These are phyloP conservation scores for Lasioglossum leucozonium DNA, from an alignment of 2,888 invertebrate genomes.

Conservation along the genomic window DNA sequence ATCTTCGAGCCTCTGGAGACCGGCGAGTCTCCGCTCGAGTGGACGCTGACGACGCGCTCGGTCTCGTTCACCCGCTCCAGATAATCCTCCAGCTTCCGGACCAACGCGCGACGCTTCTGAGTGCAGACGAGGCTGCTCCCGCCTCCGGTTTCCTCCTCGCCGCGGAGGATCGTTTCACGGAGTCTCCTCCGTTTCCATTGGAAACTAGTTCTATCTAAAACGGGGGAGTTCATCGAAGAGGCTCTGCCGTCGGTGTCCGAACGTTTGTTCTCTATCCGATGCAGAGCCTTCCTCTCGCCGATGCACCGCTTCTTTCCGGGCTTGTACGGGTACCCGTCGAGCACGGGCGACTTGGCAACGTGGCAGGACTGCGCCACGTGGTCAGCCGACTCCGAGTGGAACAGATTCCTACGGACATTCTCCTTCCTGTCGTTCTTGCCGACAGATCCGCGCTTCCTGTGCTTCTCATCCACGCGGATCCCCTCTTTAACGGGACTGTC, in stretches of 20 bases:
- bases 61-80: not conserved
- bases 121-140: not conserved
- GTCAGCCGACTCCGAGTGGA: not conserved
- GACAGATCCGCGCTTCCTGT: not conserved
- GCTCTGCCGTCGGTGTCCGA: not conserved
- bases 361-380: too few species aligned
- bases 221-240: not conserved
- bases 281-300: not conserved
- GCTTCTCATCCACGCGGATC: not conserved
- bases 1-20: not conserved
- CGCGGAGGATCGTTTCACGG: not conserved
- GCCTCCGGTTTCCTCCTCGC: not conserved
- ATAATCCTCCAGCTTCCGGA: not conserved
- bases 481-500: not conserved
- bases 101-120: not conserved
- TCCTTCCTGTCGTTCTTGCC: not conserved
- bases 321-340: not conserved
- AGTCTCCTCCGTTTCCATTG: not conserved
- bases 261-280: constrained; percentile 17
- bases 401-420: constrained; percentile 9
- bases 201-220: not conserved
- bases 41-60: not conserved
- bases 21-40: not conserved
- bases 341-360: constrained; percentile 26
- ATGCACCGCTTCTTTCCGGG: constrained; percentile 18